A percentile compares a stretch with the other conserved stretches of the same genome.
Conservation (phyloP, 2,113 vertebrate species). For the Pogona vitticeps region DNA sequence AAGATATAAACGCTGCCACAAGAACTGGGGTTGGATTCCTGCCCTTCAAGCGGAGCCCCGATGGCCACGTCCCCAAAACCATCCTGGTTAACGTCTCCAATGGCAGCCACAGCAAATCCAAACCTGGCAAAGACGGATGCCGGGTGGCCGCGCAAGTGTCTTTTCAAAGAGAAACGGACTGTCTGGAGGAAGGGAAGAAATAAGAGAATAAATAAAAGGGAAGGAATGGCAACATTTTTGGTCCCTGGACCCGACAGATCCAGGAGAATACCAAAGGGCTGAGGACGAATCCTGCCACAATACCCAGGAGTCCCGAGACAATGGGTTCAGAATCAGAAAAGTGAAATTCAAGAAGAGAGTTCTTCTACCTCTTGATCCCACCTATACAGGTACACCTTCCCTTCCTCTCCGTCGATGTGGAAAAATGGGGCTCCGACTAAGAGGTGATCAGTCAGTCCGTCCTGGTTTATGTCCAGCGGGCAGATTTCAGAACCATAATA, state of each 20-base stretch:
- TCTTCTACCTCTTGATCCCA: constrained; percentile 71
- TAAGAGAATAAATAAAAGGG: too few species aligned
- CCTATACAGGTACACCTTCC: constrained; percentile 79
- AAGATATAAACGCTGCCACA: constrained; percentile 80
- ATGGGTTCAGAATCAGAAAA: too few species aligned
- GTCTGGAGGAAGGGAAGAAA: constrained; percentile 31
- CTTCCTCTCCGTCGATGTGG: constrained; percentile 73
- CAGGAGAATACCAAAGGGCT: too few species aligned
- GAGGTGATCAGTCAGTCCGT: constrained; percentile 72
- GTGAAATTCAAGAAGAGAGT: neutral
- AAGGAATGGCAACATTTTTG: too few species aligned
- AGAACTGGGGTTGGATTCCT: neutral
- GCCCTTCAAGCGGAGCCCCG: constrained; percentile 76
- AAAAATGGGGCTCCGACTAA: constrained; percentile 78
- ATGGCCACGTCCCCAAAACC: constrained; percentile 73
- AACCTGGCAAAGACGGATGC: constrained; percentile 71
- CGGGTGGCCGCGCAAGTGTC: constrained; percentile 8
- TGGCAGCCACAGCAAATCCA: constrained; percentile 74
- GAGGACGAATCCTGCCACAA: too few species aligned
- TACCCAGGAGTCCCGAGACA: too few species aligned
- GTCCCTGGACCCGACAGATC: too few species aligned
- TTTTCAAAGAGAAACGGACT: constrained; percentile 40
- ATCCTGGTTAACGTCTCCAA: constrained; percentile 77
- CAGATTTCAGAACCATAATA: constrained; percentile 83
- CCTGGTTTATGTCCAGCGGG: constrained; percentile 68